These are phyloP conservation scores for Corythaixoides concolor DNA, from an alignment of 2,113 vertebrate species.

Conservation along the genomic window DNA sequence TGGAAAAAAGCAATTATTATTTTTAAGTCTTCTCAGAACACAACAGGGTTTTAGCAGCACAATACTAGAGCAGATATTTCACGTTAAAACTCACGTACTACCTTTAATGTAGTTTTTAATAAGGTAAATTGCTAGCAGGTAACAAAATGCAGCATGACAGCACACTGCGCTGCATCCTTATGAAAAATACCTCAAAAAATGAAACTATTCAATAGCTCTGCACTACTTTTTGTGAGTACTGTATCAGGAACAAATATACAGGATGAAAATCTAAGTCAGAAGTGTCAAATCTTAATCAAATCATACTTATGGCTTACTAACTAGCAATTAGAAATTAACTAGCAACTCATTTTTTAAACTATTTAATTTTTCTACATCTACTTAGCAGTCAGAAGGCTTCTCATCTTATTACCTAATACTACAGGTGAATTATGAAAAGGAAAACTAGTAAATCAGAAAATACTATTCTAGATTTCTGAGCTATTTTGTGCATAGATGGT, in stretches of 20 bases:
- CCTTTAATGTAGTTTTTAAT: background rate
- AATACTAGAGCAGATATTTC: background rate
- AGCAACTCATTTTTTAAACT: background rate
- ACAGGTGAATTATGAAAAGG: background rate
- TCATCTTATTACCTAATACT: background rate
- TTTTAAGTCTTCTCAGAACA: background rate
- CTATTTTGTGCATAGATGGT: background rate
- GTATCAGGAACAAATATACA: background rate
- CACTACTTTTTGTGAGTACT: background rate
- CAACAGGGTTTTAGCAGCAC: background rate
- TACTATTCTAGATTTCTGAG: background rate
- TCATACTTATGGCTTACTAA: background rate
- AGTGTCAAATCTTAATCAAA: background rate
- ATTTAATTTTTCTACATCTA: background rate
- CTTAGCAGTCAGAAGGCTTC: background rate
- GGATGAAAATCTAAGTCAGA: background rate
- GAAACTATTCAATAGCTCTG: background rate
- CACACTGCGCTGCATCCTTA: background rate
- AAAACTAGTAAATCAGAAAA: background rate
- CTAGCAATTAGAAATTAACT: background rate
- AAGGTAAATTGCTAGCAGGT: background rate
- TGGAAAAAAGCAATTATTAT: background rate
- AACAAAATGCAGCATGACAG: background rate
- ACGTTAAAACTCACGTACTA: accelerated
- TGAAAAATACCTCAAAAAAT: background rate